Conservation (phyloP, 2,888 invertebrate genomes). For the Cheiracanthium punctorium region DNA sequence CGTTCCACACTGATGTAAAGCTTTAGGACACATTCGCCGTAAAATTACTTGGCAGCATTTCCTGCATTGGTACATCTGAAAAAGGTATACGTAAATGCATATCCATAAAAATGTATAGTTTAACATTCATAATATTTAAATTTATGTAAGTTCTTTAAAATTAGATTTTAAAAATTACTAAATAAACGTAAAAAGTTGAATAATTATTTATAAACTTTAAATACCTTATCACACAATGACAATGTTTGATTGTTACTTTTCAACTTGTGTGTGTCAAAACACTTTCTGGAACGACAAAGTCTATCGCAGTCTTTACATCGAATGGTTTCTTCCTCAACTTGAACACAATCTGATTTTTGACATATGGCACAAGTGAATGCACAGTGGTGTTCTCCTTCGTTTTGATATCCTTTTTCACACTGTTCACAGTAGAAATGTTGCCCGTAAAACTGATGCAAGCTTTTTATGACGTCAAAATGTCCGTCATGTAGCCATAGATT, state of each 20-base stretch:
- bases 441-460: background rate
- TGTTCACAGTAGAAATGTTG: background rate
- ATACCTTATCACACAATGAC: background rate
- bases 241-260: background rate
- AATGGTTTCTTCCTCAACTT: background rate
- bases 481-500: background rate
- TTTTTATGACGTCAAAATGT: background rate
- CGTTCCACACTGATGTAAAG: background rate
- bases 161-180: too few species aligned
- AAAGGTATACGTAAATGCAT: too few species aligned
- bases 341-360: background rate
- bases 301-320: background rate
- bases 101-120: too few species aligned
- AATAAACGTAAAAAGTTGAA: background rate
- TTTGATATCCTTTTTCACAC: background rate
- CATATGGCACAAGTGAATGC: background rate
- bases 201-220: too few species aligned
- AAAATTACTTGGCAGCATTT: background rate
- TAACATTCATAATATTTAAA: too few species aligned
- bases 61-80: conserved; percentile 28
- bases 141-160: too few species aligned
- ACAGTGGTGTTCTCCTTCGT: background rate
- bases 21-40: background rate
- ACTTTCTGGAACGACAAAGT: background rate
- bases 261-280: background rate